Percentiles rank a stretch among this genome's conserved stretches.
phyloP scores from a whole-genome alignment of 2,113 vertebrate genomes.

The Lonchura striata region DNA sequence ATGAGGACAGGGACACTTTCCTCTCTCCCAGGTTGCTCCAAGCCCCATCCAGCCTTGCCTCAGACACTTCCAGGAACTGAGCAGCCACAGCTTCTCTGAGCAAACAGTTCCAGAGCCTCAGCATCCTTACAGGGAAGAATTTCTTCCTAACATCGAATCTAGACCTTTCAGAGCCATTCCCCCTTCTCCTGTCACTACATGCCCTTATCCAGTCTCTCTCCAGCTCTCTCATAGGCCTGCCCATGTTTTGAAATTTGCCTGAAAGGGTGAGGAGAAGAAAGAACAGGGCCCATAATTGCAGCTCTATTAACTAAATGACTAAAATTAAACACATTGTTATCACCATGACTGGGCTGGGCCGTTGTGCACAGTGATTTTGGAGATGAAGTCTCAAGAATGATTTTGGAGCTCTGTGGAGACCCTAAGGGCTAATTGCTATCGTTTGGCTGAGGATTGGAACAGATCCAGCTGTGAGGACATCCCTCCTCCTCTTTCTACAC shows the following conservation, averaged over 20 bases:
- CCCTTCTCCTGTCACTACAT: background rate
- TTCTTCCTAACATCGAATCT: background rate
- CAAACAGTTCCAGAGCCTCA: background rate
- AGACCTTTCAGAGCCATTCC: background rate
- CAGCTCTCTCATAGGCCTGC: background rate
- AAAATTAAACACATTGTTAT: background rate
- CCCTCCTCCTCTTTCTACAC: background rate
- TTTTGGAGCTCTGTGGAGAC: background rate
- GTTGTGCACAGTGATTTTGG: background rate
- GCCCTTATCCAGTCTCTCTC: background rate
- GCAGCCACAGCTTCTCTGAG: background rate
- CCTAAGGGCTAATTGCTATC: background rate
- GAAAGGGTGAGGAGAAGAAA: background rate
- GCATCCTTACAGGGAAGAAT: background rate
- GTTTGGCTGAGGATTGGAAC: background rate
- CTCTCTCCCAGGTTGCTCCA: background rate
- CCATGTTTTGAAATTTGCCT: background rate
- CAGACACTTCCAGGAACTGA: background rate
- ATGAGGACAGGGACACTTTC: background rate
- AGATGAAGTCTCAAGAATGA: background rate
- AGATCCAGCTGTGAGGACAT: background rate
- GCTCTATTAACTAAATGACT: background rate
- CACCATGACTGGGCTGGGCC: background rate
- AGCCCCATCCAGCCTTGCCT: background rate
- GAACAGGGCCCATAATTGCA: background rate